Conservation (phyloP, 2,797 vertebrate genomes). For the Lates japonicus region DNA sequence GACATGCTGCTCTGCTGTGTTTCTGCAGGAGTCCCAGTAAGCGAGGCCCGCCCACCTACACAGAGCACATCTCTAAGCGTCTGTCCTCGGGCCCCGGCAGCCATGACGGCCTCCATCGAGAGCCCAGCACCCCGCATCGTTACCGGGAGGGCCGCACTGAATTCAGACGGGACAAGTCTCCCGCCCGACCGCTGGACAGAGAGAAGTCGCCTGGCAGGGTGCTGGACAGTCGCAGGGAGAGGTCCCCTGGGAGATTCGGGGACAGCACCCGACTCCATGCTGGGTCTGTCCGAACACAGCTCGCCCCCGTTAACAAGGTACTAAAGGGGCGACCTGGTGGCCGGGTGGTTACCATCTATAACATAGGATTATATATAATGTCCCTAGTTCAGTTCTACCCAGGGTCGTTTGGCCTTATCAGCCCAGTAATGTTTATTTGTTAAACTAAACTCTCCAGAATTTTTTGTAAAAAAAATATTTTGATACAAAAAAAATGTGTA, state of each 20-base stretch:
- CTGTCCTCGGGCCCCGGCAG: conserved; percentile 92
- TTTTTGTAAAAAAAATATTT: too few relatives aligned
- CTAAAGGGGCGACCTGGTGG: fast-evolving
- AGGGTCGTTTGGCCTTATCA: too few relatives aligned
- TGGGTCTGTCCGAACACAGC: conserved; percentile 93
- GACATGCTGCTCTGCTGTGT: conserved; percentile 18
- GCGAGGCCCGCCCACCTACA: conserved; percentile 96
- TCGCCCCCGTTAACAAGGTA: conserved; percentile 98
- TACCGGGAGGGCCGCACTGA: conserved; percentile 97
- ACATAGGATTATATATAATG: not conserved
- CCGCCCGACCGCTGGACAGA: conserved; percentile 93
- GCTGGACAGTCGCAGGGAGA: conserved; percentile 94
- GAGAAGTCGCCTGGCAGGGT: conserved; percentile 95
- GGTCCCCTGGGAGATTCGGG: conserved; percentile 95
- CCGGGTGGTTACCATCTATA: not conserved
- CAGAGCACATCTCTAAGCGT: conserved; percentile 98
- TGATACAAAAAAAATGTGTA: too few relatives aligned
- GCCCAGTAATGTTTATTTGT: too few relatives aligned
- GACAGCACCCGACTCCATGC: conserved; percentile 92
- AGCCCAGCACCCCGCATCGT: conserved; percentile 97
- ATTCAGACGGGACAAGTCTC: conserved; percentile 97
- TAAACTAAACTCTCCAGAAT: too few relatives aligned
- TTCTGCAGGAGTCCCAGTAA: conserved; percentile 93
- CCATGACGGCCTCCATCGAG: conserved; percentile 93
- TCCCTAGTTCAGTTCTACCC: not conserved